Percentiles rank a stretch among this genome's conserved stretches.
phyloP scores from a whole-genome alignment of 2,888 invertebrate genomes.

The Erebia palarica region DNA sequence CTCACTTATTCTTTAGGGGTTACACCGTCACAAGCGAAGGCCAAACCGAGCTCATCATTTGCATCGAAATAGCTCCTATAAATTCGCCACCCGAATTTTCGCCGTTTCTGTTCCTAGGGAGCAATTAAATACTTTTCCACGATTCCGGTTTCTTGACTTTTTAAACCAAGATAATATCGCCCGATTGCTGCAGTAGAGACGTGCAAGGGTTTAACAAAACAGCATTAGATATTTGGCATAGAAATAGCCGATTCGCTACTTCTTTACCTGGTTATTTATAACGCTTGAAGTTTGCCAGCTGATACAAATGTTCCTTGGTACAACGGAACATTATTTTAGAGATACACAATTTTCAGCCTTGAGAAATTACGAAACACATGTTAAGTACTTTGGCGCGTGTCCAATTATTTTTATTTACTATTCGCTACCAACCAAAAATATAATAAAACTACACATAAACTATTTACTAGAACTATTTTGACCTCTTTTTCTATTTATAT shows the following conservation, averaged over 20 bases:
- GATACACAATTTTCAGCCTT: slow-evolving; percentile 5
- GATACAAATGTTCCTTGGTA: slow-evolving; percentile 2
- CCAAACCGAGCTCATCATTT: slow-evolving; percentile 77
- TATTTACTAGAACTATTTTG: too few relatives aligned
- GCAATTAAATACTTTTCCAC: slow-evolving; percentile 79
- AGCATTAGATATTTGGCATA: not conserved
- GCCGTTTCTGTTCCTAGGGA: slow-evolving; percentile 77
- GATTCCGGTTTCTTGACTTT: slow-evolving; percentile 61
- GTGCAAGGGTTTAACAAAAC: slow-evolving; percentile 11
- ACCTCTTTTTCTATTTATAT: too few relatives aligned
- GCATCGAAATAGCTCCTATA: slow-evolving; percentile 81
- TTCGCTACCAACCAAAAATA: not conserved
- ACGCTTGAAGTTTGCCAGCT: not conserved
- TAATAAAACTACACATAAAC: too few relatives aligned
- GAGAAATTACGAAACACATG: slow-evolving; percentile 14
- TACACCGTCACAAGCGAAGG: slow-evolving; percentile 67
- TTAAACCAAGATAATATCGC: slow-evolving; percentile 69
- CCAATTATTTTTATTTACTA: slow-evolving; percentile 14
- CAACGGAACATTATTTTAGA: not conserved
- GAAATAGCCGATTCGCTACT: not conserved
- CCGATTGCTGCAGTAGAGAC: slow-evolving; percentile 63
- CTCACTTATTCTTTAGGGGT: slow-evolving; percentile 79
- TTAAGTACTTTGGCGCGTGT: slow-evolving; percentile 14
- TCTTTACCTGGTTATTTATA: not conserved
- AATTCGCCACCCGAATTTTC: slow-evolving; percentile 81